These are phyloP conservation scores for Nothoprocta perdicaria DNA, from an alignment of 2,113 vertebrate species.

Conservation along the genomic window DNA sequence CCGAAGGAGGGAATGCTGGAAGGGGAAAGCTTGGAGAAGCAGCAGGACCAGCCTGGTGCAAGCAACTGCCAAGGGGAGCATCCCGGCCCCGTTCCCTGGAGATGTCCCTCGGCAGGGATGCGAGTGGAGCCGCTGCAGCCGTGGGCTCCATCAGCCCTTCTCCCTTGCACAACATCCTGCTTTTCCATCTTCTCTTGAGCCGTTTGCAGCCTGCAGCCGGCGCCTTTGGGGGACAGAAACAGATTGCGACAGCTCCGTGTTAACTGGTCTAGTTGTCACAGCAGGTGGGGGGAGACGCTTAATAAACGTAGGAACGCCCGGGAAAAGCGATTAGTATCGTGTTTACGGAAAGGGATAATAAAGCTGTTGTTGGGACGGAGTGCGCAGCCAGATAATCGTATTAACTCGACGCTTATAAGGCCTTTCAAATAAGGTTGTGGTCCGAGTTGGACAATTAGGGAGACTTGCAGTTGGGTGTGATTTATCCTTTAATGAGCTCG, in stretches of 20 bases:
- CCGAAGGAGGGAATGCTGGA: too few species aligned
- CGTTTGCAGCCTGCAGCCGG: neutral
- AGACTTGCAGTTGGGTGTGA: neutral
- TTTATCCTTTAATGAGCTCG: accelerated
- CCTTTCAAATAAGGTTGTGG: neutral
- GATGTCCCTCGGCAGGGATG: too few species aligned
- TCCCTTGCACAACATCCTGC: neutral
- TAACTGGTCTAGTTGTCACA: constrained; percentile 21
- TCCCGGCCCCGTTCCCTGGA: too few species aligned
- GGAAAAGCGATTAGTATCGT: constrained; percentile 19
- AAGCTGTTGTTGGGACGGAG: neutral
- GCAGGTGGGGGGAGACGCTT: neutral
- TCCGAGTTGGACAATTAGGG: neutral
- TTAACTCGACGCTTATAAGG: neutral
- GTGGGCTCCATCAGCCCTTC: too few species aligned
- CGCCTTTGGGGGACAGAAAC: neutral
- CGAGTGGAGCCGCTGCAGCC: too few species aligned
- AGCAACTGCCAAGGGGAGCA: too few species aligned
- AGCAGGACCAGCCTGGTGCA: too few species aligned
- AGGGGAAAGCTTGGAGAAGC: too few species aligned
- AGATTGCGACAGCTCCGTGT: neutral
- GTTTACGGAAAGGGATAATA: neutral
- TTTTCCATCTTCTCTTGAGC: neutral
- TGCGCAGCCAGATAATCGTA: neutral
- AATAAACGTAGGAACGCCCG: neutral